Percentiles rank a stretch among this genome's conserved stretches.
Conservation (phyloP, 2,113 vertebrate species). For the Xiphophorus couchianus region DNA sequence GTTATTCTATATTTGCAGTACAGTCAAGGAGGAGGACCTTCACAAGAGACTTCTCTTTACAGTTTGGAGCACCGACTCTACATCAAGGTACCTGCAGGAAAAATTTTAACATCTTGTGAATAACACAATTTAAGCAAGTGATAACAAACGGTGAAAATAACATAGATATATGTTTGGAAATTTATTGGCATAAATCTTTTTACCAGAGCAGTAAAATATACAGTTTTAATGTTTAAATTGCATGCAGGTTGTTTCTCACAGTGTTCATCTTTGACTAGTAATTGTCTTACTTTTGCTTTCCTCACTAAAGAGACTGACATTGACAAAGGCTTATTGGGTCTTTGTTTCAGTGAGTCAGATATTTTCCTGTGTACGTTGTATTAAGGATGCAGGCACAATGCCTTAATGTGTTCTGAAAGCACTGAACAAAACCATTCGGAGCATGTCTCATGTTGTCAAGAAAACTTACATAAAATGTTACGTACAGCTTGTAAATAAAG, state of each 20-base stretch:
- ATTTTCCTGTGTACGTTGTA: constrained; percentile 18
- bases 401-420: background rate
- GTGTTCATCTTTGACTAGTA: constrained; percentile 26
- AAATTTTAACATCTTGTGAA: background rate
- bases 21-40: constrained; percentile 77
- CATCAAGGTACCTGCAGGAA: constrained; percentile 80
- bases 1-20: constrained; percentile 73
- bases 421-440: background rate
- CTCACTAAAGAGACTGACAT: constrained; percentile 41
- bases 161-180: too few relatives aligned
- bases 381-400: constrained; percentile 26
- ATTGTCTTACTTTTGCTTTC: constrained; percentile 55
- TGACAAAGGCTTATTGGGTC: constrained; percentile 57
- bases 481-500: background rate
- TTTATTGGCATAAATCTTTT: constrained; percentile 1
- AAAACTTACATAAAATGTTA: background rate
- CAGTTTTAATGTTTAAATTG: constrained; percentile 40
- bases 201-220: constrained; percentile 1
- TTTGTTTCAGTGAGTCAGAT: constrained; percentile 52
- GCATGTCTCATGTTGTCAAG: background rate
- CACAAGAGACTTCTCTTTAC: constrained; percentile 89
- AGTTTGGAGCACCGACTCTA: constrained; percentile 83
- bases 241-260: constrained; percentile 4
- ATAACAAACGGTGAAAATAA: background rate
- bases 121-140: background rate